Base-by-base conservation (phyloP, 2,888 invertebrate genomes). In the Tetragonisca angustula region DNA sequence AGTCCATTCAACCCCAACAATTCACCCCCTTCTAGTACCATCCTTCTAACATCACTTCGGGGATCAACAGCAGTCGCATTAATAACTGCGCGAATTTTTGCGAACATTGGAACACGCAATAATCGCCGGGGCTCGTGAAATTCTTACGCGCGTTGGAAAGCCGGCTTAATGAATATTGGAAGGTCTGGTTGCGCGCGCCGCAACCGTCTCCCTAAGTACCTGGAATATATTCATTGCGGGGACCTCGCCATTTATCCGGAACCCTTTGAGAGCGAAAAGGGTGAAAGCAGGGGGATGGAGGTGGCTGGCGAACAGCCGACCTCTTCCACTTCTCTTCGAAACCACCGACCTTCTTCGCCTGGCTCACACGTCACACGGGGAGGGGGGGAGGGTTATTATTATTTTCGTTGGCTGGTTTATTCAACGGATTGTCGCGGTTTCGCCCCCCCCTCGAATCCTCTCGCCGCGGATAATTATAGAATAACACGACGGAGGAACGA, bases 151-250 rank as follows among this genome's bases (percentile, higher is more conserved):
- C 73, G 67, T 27, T 54, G 71, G 54, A 74, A 79, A 64, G n/a
- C 49, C 11, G 49, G 43, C 79, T 79, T 75, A 69, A 79, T 75
- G 77, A 73, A 72, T 69, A 81, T 77, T 77, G 72, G 68, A 72
- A 71, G 36, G 27, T 61, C 68, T 62, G 3, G 54, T 68, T 36
- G 32, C 61, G 52, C 64, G n/a, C n/a, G 56, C 56, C 56, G 32
- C 52, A 62, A 62, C n/a, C n/a, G 27, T 54, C 50, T 54, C 15
- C 36, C 49, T 56, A 79, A 76, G 71, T 61, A 64, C 52, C 61
- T 32, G 59, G 72, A 65, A 75, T 71, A 56, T 62, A 84, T 77
- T 76, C 76, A 50, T 76, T 67, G 76, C 65, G 32, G 64, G 36
- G 36, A 71, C 56, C 68, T 50, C 36, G 59, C 72, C 65, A 76